Conservation (phyloP, 1,140 invertebrate genomes). For the Copidosoma floridanum region DNA sequence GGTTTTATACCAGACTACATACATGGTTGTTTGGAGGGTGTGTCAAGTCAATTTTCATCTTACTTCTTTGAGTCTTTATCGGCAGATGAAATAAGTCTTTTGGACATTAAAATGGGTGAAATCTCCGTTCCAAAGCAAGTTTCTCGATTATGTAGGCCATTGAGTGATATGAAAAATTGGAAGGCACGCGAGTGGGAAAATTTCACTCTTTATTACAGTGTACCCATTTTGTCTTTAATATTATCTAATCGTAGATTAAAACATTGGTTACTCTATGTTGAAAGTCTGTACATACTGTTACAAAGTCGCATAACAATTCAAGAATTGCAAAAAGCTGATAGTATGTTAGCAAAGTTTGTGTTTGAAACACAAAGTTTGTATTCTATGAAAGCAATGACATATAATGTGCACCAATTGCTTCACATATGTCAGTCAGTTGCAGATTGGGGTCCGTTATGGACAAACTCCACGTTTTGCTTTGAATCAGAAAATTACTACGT, state of each 20-base stretch:
- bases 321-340: not conserved
- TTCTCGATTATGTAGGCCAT: not conserved
- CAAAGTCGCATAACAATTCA: not conserved
- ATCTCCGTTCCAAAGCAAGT: not conserved
- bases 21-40: not conserved
- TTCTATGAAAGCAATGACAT: not conserved
- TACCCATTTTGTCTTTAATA: not conserved
- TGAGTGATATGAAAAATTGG: not conserved
- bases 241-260: too few relatives aligned
- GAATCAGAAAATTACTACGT: too few relatives aligned
- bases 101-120: not conserved
- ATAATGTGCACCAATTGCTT: not conserved
- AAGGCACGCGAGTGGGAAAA: too few relatives aligned
- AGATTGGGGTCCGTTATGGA: not conserved
- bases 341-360: not conserved
- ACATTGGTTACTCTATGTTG: not conserved
- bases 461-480: not conserved
- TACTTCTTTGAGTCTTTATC: too few relatives aligned
- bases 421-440: not conserved
- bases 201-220: not conserved
- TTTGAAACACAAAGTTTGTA: not conserved
- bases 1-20: not conserved
- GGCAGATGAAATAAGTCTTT: too few relatives aligned
- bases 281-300: not conserved
- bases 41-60: not conserved